These are phyloP conservation scores for Beris chalybata DNA, from an alignment of 2,888 invertebrate genomes.

Conservation along the genomic window DNA sequence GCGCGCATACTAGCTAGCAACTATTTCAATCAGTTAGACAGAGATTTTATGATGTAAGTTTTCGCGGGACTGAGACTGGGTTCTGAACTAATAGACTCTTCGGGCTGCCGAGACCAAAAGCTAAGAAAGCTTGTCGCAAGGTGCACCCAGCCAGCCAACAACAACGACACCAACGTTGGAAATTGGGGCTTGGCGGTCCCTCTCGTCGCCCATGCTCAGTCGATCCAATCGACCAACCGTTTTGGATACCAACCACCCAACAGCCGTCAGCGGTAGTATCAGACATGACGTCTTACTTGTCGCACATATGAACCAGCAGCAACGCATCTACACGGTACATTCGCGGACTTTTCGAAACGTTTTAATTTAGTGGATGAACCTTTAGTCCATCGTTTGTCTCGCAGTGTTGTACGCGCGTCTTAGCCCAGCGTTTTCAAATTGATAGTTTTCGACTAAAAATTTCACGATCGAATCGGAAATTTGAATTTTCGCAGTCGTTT, in stretches of 20 bases:
- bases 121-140: constrained; percentile 14
- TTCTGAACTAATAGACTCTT: too few relatives aligned
- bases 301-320: constrained; percentile 3
- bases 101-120: constrained; percentile 3
- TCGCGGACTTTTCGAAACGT: constrained; percentile 12
- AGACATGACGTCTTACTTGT: constrained; percentile 28
- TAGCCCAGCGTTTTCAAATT: neutral
- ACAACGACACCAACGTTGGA: constrained; percentile 6
- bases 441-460: neutral
- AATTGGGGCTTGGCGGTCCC: constrained; percentile 9
- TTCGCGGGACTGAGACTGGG: too few relatives aligned
- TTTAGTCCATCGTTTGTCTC: constrained; percentile 37
- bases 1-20: too few relatives aligned
- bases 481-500: constrained; percentile 14
- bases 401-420: constrained; percentile 4
- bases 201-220: constrained; percentile 28
- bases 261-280: constrained; percentile 21
- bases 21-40: too few relatives aligned
- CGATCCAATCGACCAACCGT: constrained; percentile 1
- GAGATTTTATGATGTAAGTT: too few relatives aligned
- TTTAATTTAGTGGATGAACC: constrained; percentile 31
- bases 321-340: neutral
- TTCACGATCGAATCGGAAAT: neutral
- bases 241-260: constrained; percentile 15
- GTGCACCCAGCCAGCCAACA: too few relatives aligned